Evolutionary conservation across 2,113 vertebrate genomes (phyloP).

Genomic region (Odocoileus virginianus): DNA sequence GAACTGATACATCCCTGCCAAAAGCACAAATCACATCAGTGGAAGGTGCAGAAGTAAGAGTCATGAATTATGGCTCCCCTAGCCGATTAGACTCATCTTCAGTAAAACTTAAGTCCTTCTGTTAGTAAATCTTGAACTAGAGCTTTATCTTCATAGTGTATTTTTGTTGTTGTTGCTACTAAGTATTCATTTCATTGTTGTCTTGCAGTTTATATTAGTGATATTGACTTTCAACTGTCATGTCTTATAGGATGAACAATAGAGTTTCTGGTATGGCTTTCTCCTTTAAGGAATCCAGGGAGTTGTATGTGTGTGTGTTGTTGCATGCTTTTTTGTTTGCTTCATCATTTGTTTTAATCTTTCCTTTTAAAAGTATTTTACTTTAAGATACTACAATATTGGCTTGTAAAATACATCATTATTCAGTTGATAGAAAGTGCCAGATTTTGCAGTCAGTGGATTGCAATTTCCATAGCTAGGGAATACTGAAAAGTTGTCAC

Average conservation of each 20-base stretch:
- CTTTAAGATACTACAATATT: not conserved
- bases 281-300: not conserved
- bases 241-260: not conserved
- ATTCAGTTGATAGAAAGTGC: conserved; percentile 20
- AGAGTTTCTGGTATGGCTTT: not conserved
- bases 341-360: not conserved
- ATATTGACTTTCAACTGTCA: not conserved
- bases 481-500: conserved; percentile 35
- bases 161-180: not conserved
- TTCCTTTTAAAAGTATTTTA: conserved; percentile 2
- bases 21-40: not conserved
- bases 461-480: conserved; percentile 19
- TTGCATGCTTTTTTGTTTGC: not conserved
- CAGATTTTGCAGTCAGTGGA: conserved; percentile 2
- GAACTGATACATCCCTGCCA: too few relatives aligned
- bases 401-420: conserved; percentile 27
- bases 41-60: not conserved
- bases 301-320: not conserved
- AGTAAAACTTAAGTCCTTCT: not conserved
- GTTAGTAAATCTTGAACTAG: not conserved
- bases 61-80: not conserved
- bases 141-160: not conserved
- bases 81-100: not conserved
- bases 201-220: not conserved
- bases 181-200: not conserved